These are phyloP conservation scores for Calameuta filiformis DNA, from an alignment of 2,888 invertebrate species.

Conservation along the genomic window DNA sequence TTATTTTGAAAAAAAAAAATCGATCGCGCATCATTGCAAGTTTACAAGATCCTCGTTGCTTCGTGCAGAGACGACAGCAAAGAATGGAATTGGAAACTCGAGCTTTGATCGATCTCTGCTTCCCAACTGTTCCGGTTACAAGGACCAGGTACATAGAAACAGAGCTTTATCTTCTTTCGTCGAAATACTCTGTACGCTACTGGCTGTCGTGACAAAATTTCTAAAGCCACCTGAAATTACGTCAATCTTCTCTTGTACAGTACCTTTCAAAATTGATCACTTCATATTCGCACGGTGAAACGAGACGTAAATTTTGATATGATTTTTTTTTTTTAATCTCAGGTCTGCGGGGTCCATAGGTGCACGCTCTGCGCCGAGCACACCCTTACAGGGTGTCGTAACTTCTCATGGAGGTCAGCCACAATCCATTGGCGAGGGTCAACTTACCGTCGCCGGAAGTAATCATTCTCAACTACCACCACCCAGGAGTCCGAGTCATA, in stretches of 20 bases:
- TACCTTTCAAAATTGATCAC: background rate
- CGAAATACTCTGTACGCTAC: background rate
- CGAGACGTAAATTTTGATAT: background rate
- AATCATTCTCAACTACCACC: conserved; percentile 45
- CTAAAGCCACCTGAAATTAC: too few relatives aligned
- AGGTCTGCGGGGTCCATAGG: conserved; percentile 73
- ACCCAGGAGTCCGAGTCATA: conserved; percentile 64
- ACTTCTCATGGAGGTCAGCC: conserved; percentile 47
- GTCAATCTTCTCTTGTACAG: background rate
- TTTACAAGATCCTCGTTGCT: background rate
- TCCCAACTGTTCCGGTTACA: conserved; percentile 45
- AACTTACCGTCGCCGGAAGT: conserved; percentile 47
- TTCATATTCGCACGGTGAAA: background rate
- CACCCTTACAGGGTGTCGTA: conserved; percentile 69
- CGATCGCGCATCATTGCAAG: background rate
- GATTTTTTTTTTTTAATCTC: background rate
- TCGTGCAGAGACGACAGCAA: background rate
- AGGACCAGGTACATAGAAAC: conserved; percentile 48
- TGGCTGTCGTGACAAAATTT: background rate
- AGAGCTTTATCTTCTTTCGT: background rate
- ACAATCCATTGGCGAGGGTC: conserved; percentile 49
- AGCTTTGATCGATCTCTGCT: conserved; percentile 53
- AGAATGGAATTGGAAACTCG: conserved; percentile 56
- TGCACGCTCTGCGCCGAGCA: conserved; percentile 77
- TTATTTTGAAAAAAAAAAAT: background rate